Evolutionary conservation across 2,888 invertebrate species (phyloP), one percentile per base, ranked within the genome.

Genomic region (Macaria notata): DNA sequence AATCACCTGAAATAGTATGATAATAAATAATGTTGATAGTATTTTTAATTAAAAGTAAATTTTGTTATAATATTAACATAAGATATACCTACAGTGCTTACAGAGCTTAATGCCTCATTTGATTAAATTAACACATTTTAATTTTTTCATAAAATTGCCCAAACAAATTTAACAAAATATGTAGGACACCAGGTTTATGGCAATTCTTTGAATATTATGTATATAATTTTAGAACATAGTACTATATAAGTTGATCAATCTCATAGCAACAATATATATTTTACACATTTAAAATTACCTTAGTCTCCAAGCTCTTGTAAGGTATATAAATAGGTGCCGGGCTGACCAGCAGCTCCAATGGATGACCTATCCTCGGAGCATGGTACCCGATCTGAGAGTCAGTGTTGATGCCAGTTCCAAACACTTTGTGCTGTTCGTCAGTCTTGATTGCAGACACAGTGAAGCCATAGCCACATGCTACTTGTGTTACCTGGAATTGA

Each of bases 391-490:
- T 92, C 84, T 99, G 99, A 0, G 97, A 97, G 84, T 98, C 97
- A 0, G 96, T 96, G 81, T 99, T 99, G 44, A 98, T 93, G 0
- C 99, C 99, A 31, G 95, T 95, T 0, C 98, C 99, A 89, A 96
- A 97, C 31, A 97, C 84, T 77, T 95, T 94, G 62, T 94, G 92
- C 9, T 93, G 93, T 62, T 94, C 92, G 7, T 93, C 88, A 0
- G 93, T 93, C 58, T 94, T 93, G 0, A 96, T 94, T 5, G 95
- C 94, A 66, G 95, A 94, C 0, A 95, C 93, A 3, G 98, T 96
- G 76, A 98, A 99, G 0, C 98, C 98, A 86, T 97, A 98, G 0
- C 98, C 99, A 76, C 96, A 95, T 0, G 96, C 94, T 46, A 96
- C 86, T 66, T 96, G 93, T 0, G 86, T 92, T 0, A 96, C 92